Evolutionary conservation across 2,888 invertebrate genomes (phyloP), one percentile per base, ranked within the genome.

Genomic region (Cantharis flavilabris): DNA sequence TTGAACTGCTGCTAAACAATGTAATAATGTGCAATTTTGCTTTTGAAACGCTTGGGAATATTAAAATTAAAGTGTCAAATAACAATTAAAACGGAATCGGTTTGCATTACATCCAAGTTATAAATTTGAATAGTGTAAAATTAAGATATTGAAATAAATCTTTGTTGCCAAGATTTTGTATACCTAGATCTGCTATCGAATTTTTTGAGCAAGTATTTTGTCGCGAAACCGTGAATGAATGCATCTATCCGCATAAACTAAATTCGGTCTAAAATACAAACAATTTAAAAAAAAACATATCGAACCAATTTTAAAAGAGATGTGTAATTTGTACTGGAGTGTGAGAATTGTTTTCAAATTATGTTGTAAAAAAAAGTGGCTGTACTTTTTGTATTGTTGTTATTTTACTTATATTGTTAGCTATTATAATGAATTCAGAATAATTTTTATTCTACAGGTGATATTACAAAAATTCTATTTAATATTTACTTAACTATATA

Each of bases 351-450:
- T 85, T 83, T 83, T 81, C 62, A 64, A 64, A 80, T 49, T 49
- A 49, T 79, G 75, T 80, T 79, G 76, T 79, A 79, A 78, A 78
- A 74, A 16, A 84, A 83, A 83, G 85, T 86, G 86, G 86, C 86
- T 86, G 86, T 86, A 86, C 75, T 85, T 82, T 83, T 83, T 81
- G 83, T 84, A 84, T 83, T 83, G 82, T 85, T 86, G 85, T 85
- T 86, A 84, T 83, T 78, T 80, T 78, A 62, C 23, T 72, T 62
- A 69, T 62, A 62, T 69, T 13, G 62, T 69, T 67, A 16, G 18
- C 28, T 20, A 26, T n/a, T 69, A 26, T 26, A 69, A 73, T 16
- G 28, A 26, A 65, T 65, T 23, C 70, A 63, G 49, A 49, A 49
- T 49, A 49, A 49, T 62, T 69, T 70, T 62, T 74, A 70, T 74